Evolutionary conservation across 92 coral and sea anemone genomes (phyloP).

Genomic region (Actinostola sp.): DNA sequence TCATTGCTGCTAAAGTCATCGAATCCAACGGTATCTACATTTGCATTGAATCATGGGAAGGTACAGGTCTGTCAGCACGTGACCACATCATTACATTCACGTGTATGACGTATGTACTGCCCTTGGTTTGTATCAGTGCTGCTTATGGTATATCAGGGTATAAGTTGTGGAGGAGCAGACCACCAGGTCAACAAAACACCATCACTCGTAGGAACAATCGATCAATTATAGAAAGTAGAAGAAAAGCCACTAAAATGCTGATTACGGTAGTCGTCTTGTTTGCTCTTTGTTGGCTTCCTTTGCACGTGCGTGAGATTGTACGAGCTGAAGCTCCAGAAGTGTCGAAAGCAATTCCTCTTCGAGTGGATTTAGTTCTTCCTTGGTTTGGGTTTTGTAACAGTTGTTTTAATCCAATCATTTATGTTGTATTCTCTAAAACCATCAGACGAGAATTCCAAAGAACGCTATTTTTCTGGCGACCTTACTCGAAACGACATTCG

Average conservation of each 20-base stretch:
- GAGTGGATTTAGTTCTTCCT: constrained; percentile 48
- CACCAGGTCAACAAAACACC: constrained; percentile 59
- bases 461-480: constrained; percentile 42
- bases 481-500: constrained; percentile 3
- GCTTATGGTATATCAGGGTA: constrained; percentile 60
- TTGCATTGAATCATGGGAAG: constrained; percentile 54
- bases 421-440: constrained; percentile 63
- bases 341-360: constrained; percentile 42
- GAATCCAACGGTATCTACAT: constrained; percentile 9
- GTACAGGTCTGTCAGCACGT: constrained; percentile 46
- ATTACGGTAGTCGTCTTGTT: constrained; percentile 66
- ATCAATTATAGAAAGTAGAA: constrained; percentile 38
- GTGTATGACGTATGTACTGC: constrained; percentile 47
- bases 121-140: constrained; percentile 54
- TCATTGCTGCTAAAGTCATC: constrained; percentile 47
- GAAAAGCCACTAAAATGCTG: constrained; percentile 82
- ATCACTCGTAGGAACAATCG: constrained; percentile 29
- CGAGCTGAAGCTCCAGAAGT: constrained; percentile 42
- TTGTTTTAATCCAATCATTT: constrained; percentile 77
- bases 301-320: constrained; percentile 62
- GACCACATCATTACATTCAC: constrained; percentile 48
- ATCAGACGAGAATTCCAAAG: constrained; percentile 65
- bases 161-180: constrained; percentile 66
- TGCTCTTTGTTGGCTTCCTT: constrained; percentile 87
- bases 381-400: constrained; percentile 85